A percentile compares a stretch with the other conserved stretches of the same genome.
Conservation (phyloP, 1,140 invertebrate species). For the Macrocentrus cingulum region DNA sequence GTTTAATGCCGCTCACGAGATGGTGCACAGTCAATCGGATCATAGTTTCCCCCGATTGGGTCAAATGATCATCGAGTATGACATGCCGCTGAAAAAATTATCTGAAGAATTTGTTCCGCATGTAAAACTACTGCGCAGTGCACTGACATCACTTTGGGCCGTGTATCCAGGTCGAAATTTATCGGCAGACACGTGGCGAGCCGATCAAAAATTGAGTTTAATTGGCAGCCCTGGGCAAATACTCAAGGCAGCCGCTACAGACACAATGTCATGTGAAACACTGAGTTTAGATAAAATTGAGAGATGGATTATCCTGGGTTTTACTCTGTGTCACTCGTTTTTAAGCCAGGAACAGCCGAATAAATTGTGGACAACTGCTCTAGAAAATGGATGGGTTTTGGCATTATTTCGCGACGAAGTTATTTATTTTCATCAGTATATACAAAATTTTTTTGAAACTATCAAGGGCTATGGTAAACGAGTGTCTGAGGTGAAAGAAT, state of each 20-base stretch:
- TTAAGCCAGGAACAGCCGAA: conserved; percentile 77
- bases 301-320: conserved; percentile 95
- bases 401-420: conserved; percentile 97
- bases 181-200: conserved; percentile 90
- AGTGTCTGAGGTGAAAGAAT: conserved; percentile 92
- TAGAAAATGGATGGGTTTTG: conserved; percentile 93
- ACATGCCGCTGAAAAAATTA: conserved; percentile 92
- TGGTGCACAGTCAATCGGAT: conserved; percentile 90
- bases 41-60: conserved; percentile 91
- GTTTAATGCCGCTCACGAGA: conserved; percentile 97
- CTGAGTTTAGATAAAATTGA: conserved; percentile 93
- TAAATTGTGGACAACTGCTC: conserved; percentile 87
- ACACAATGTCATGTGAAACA: conserved; percentile 97
- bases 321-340: conserved; percentile 85
- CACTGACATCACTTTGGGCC: conserved; percentile 82
- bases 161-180: conserved; percentile 90
- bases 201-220: conserved; percentile 91
- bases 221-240: conserved; percentile 89
- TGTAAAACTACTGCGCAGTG: conserved; percentile 81
- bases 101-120: conserved; percentile 97
- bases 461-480: conserved; percentile 94
- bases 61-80: conserved; percentile 98
- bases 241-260: conserved; percentile 90
- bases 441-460: conserved; percentile 90
- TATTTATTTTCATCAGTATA: conserved; percentile 91